Evolutionary conservation across 2,797 vertebrate species (phyloP).

Genomic region (Microctenopoma stevenorrisi): DNA sequence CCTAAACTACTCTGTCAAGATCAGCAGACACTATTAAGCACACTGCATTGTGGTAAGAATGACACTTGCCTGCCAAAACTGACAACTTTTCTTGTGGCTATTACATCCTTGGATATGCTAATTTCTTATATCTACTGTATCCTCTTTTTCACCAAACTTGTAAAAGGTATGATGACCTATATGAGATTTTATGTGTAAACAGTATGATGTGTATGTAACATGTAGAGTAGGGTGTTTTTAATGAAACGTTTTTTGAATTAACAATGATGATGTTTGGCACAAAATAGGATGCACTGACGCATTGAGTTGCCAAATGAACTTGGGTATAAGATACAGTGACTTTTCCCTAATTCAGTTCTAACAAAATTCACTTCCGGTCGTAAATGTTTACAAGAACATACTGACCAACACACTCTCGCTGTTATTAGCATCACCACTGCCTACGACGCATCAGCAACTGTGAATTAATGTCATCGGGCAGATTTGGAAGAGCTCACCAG

Average conservation of each 20-base stretch:
- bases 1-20: conserved; percentile 40
- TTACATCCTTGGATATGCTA: conserved; percentile 59
- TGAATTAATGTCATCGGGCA: conserved; percentile 41
- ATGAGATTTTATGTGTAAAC: conserved; percentile 81
- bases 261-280: conserved; percentile 62
- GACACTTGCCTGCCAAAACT: conserved; percentile 62
- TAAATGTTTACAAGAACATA: conserved; percentile 81
- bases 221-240: conserved; percentile 83
- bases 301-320: conserved; percentile 67
- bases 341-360: conserved; percentile 57
- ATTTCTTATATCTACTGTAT: conserved; percentile 66
- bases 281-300: conserved; percentile 56
- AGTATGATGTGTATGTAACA: conserved; percentile 77
- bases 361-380: conserved; percentile 79
- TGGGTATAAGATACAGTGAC: conserved; percentile 53
- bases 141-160: conserved; percentile 74
- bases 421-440: conserved; percentile 69
- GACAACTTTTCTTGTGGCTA: conserved; percentile 52
- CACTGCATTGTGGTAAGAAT: conserved; percentile 66
- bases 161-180: conserved; percentile 75
- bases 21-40: conserved; percentile 62
- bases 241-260: conserved; percentile 44
- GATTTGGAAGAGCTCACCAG: conserved; percentile 29
- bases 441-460: conserved; percentile 65
- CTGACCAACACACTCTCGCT: conserved; percentile 70